Percentiles rank a stretch among this genome's conserved stretches.
Evolutionary conservation across 30 jellyfish, hydroid and myxozoan species (phyloP).

Genomic region (Hydractinia symbiolongicarpus): DNA sequence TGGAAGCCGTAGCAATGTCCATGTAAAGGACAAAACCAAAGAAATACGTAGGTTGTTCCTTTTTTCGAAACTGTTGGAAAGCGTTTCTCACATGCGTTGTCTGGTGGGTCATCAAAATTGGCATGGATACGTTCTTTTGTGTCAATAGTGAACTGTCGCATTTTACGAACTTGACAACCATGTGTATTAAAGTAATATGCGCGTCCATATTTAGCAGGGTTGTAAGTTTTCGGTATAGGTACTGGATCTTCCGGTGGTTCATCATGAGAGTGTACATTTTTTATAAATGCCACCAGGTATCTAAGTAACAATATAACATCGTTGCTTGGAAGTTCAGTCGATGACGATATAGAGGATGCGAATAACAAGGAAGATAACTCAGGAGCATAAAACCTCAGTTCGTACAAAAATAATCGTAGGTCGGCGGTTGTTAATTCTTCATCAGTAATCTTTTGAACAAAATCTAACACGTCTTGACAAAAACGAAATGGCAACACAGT

Average conservation of each 20-base stretch:
- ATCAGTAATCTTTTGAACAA: too few species aligned
- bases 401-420: too few species aligned
- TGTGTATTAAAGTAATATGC: constrained; percentile 10
- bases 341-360: too few species aligned
- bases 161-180: constrained; percentile 14
- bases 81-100: background rate
- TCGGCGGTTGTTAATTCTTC: too few species aligned
- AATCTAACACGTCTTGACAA: background rate
- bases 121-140: background rate
- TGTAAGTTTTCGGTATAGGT: background rate
- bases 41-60: background rate
- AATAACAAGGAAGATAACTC: too few species aligned
- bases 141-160: constrained; percentile 11
- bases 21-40: background rate
- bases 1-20: background rate
- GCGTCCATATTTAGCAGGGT: constrained; percentile 13
- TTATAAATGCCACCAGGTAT: background rate
- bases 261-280: background rate
- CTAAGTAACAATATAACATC: constrained; percentile 4
- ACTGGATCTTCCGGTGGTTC: background rate
- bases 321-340: too few species aligned
- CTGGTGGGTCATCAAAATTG: constrained; percentile 4
- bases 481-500: constrained; percentile 12
- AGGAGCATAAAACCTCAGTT: too few species aligned
- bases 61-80: constrained; percentile 11